Percentiles rank a stretch among this genome's conserved stretches.
phyloP scores from a whole-genome alignment of 2,797 vertebrate species.

The Lemur catta region DNA sequence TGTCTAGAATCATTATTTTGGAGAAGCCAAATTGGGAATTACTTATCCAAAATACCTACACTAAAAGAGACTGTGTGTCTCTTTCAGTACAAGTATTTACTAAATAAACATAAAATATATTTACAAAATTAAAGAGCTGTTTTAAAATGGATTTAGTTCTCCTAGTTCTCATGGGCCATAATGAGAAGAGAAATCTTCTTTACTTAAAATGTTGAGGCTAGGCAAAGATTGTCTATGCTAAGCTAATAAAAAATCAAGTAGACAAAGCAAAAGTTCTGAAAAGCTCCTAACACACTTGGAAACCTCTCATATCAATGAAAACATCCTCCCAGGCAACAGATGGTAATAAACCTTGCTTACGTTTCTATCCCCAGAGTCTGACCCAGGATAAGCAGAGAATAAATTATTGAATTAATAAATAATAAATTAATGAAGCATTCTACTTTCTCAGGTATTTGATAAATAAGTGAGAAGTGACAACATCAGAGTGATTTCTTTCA shows the following conservation, averaged over 20 bases:
- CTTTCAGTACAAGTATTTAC: neutral
- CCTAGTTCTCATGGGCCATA: neutral
- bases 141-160: neutral
- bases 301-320: neutral
- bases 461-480: neutral
- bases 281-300: neutral
- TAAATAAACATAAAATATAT: neutral
- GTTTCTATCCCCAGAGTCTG: neutral
- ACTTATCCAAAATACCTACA: neutral
- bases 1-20: neutral
- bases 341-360: neutral
- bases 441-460: neutral
- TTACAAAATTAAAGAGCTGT: neutral
- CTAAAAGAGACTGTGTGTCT: neutral
- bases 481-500: neutral
- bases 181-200: neutral
- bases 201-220: neutral
- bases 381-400: neutral
- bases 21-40: constrained; percentile 14
- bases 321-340: neutral
- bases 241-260: neutral
- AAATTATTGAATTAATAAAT: neutral
- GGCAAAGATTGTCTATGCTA: neutral
- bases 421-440: neutral
- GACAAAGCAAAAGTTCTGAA: neutral